phyloP scores from a whole-genome alignment of 2,888 invertebrate genomes.

The Sepioteuthis lessoniana region DNA sequence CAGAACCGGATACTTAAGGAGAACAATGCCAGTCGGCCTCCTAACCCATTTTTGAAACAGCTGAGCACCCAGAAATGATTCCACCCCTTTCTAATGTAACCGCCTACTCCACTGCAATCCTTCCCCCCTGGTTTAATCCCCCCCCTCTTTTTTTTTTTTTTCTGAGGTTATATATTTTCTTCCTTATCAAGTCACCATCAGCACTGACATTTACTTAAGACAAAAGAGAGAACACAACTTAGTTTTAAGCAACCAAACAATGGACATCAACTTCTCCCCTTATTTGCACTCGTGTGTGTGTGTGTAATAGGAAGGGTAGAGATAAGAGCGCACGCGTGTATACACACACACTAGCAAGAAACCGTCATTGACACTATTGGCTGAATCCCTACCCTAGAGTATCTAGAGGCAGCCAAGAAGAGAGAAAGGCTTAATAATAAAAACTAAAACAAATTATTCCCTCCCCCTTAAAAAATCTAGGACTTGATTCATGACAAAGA shows the following conservation, averaged over 20 bases:
- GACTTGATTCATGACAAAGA: too few relatives aligned
- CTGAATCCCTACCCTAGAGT: neutral
- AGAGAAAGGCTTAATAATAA: too few relatives aligned
- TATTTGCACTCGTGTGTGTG: neutral
- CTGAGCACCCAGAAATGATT: constrained; percentile 13
- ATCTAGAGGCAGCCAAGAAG: neutral
- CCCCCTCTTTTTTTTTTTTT: neutral
- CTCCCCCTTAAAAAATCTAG: too few relatives aligned
- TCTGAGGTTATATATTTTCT: neutral
- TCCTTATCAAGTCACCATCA: neutral
- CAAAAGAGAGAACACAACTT: neutral
- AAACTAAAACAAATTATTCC: too few relatives aligned
- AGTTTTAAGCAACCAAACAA: neutral
- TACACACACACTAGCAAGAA: neutral
- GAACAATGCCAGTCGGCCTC: neutral
- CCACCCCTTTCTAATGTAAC: neutral
- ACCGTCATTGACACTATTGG: neutral
- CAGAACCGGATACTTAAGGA: neutral
- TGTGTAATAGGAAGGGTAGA: too few relatives aligned
- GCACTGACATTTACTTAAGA: constrained; percentile 33
- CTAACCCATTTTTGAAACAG: constrained; percentile 19
- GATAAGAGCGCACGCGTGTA: too few relatives aligned
- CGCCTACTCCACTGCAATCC: neutral
- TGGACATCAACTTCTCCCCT: neutral
- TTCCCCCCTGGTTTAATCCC: neutral